Evolutionary conservation across 2,888 invertebrate genomes (phyloP).

Genomic region (Stenichneumon culpator): DNA sequence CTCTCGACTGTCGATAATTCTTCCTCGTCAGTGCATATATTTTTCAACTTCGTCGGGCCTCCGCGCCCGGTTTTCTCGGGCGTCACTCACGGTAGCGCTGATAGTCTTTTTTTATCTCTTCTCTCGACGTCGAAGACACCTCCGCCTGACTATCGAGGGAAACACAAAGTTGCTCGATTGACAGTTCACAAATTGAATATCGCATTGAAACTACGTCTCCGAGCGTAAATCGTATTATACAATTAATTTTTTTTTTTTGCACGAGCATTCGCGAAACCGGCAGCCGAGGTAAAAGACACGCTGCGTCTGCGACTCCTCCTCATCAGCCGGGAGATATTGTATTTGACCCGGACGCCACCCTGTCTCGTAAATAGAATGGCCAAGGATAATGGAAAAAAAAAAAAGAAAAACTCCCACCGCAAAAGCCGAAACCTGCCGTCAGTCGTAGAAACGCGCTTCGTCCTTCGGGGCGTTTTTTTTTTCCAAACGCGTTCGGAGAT

Average conservation of each 20-base stretch:
- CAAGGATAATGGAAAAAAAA: slow-evolving; percentile 18
- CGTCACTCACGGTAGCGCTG: slow-evolving; percentile 24
- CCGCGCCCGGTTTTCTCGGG: not conserved
- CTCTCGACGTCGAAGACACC: slow-evolving; percentile 12
- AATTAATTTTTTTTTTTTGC: slow-evolving; percentile 8
- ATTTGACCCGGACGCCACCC: slow-evolving; percentile 39
- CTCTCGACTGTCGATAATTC: not conserved
- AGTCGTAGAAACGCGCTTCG: slow-evolving; percentile 31
- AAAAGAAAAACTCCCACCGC: slow-evolving; percentile 24
- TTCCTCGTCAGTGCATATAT: slow-evolving; percentile 28
- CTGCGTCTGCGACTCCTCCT: slow-evolving; percentile 27
- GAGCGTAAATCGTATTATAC: slow-evolving; percentile 17
- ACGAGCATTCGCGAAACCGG: slow-evolving; percentile 9
- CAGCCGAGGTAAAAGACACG: slow-evolving; percentile 6
- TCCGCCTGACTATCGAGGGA: slow-evolving; percentile 12
- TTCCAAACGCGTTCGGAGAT: slow-evolving; percentile 61
- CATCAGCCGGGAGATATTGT: slow-evolving; percentile 24
- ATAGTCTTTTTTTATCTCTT: not conserved
- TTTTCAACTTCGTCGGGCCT: not conserved
- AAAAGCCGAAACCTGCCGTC: slow-evolving; percentile 36
- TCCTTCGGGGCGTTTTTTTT: slow-evolving; percentile 32
- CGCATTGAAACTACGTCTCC: slow-evolving; percentile 6
- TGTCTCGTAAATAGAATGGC: slow-evolving; percentile 46
- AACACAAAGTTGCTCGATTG: slow-evolving; percentile 44
- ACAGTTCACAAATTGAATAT: slow-evolving; percentile 70